Evolutionary conservation across 2,888 invertebrate genomes (phyloP).

Genomic region (Baccha elongata): DNA sequence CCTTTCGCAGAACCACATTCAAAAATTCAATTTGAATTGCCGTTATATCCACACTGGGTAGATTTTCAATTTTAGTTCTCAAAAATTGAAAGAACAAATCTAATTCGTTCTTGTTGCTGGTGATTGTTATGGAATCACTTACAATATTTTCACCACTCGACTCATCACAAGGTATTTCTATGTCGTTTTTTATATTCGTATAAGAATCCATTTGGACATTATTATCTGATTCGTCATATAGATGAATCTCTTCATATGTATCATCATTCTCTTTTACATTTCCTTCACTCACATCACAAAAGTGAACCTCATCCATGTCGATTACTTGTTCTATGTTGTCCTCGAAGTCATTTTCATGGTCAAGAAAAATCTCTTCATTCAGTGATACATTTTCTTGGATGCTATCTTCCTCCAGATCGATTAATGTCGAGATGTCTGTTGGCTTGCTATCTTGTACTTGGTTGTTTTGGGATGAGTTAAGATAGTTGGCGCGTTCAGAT

Average conservation of each 20-base stretch:
- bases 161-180: no score
- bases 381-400: background rate
- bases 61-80: constrained; percentile 80
- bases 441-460: background rate
- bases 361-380: constrained; percentile 74
- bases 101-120: constrained; percentile 76
- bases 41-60: constrained; percentile 79
- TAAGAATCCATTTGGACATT: constrained; percentile 70
- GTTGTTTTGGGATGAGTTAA: background rate
- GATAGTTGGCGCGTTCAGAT: constrained; percentile 76
- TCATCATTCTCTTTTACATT: constrained; percentile 76
- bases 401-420: constrained; percentile 6
- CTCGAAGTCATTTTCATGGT: constrained; percentile 78
- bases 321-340: constrained; percentile 79
- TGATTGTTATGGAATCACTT: background rate
- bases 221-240: constrained; percentile 79
- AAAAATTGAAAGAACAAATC: constrained; percentile 80
- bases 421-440: background rate
- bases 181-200: background rate
- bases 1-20: constrained; percentile 79
- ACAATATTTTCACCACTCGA: background rate
- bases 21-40: constrained; percentile 80
- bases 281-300: constrained; percentile 76
- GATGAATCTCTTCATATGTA: constrained; percentile 78
- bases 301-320: constrained; percentile 69